A percentile compares a stretch with the other conserved stretches of the same genome.
These are phyloP conservation scores for Leucosticte australis DNA, from an alignment of 2,113 vertebrate species.

Conservation along the genomic window DNA sequence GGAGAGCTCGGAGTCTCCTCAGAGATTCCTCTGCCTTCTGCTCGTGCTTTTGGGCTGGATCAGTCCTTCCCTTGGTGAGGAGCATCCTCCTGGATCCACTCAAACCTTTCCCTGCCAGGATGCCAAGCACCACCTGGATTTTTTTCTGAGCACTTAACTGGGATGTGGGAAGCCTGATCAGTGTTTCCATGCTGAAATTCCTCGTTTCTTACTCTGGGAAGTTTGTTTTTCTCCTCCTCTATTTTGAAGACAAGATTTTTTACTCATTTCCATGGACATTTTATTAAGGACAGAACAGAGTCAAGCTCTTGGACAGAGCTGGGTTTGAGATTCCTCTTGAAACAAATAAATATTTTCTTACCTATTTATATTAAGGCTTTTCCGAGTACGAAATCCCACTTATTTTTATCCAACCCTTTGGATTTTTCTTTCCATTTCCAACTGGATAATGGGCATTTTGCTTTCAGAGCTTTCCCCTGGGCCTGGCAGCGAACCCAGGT, in stretches of 20 bases:
- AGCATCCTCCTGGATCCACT: not conserved
- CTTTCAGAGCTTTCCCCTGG: not conserved
- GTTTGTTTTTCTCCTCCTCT: not conserved
- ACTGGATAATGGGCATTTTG: not conserved
- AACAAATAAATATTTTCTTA: constrained; percentile 61
- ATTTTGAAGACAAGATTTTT: not conserved
- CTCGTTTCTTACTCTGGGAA: not conserved
- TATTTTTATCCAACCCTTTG: not conserved
- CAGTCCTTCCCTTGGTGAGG: rapidly evolving
- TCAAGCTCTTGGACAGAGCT: constrained; percentile 13
- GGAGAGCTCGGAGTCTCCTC: not conserved
- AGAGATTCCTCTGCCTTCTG: not conserved
- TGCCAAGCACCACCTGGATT: rapidly evolving
- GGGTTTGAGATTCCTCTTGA: constrained; percentile 30
- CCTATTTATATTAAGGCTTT: constrained; percentile 12
- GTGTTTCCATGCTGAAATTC: not conserved
- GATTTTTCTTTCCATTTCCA: not conserved
- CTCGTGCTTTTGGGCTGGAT: not conserved
- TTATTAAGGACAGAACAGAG: not conserved
- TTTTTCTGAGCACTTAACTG: not conserved
- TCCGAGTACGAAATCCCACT: not conserved
- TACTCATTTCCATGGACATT: not conserved
- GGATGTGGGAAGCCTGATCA: not conserved
- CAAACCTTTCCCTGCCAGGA: not conserved
- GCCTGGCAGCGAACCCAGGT: not conserved